Conservation (phyloP, 2,888 invertebrate species). For the Catonia carolina region DNA sequence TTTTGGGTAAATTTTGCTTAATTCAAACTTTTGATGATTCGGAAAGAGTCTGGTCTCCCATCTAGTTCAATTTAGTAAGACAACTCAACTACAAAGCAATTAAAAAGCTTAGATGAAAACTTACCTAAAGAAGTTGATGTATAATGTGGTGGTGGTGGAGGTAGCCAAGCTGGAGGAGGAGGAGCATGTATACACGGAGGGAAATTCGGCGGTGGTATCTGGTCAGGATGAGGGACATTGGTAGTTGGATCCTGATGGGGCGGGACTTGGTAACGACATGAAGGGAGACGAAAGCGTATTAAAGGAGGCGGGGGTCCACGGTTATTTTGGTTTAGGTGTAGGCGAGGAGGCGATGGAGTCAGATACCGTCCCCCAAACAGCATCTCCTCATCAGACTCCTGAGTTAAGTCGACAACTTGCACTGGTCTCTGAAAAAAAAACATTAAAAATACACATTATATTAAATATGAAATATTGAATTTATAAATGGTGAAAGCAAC, state of each 20-base stretch:
- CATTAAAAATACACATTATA: not conserved
- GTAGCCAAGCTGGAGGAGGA: constrained; percentile 27
- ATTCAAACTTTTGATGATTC: too few relatives aligned
- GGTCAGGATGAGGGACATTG: constrained; percentile 22
- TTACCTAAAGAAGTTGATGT: constrained; percentile 25
- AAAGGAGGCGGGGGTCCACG: constrained; percentile 30
- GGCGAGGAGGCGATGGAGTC: constrained; percentile 23
- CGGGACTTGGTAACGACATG: constrained; percentile 24
- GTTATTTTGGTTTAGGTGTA: constrained; percentile 21
- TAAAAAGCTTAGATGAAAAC: too few relatives aligned
- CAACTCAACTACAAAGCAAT: too few relatives aligned
- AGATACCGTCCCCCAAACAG: constrained; percentile 23
- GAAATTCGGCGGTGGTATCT: constrained; percentile 19
- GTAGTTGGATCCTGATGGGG: constrained; percentile 26
- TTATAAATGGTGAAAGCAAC: too few relatives aligned
- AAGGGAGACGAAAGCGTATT: constrained; percentile 29
- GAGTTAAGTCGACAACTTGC: constrained; percentile 51
- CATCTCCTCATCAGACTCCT: constrained; percentile 50
- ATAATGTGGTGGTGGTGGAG: constrained; percentile 24
- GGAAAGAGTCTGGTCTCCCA: too few relatives aligned
- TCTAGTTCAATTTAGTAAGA: too few relatives aligned
- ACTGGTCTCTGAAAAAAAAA: constrained; percentile 44
- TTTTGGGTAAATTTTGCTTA: too few relatives aligned
- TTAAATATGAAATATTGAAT: not conserved
- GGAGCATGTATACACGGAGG: constrained; percentile 23